Evolutionary conservation across 2,797 vertebrate genomes (phyloP).

Genomic region (Silurus aristotelis): DNA sequence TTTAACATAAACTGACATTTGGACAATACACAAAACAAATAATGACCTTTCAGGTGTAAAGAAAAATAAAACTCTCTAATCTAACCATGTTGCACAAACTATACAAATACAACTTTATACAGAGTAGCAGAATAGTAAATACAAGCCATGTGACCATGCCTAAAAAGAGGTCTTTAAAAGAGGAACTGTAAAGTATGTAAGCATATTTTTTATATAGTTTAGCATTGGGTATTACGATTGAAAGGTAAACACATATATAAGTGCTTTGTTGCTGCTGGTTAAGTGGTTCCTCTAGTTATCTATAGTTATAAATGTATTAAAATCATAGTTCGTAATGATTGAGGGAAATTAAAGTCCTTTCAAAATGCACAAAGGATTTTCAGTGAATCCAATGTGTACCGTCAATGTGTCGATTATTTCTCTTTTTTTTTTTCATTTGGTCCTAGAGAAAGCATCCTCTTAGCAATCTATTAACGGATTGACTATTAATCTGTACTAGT

Average conservation of each 20-base stretch:
- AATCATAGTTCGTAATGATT: background rate
- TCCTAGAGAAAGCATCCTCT: background rate
- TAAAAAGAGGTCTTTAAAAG: background rate
- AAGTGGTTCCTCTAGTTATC: background rate
- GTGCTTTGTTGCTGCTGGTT: background rate
- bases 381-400: background rate
- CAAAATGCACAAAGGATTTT: background rate
- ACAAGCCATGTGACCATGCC: background rate
- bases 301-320: background rate
- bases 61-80: background rate
- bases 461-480: background rate
- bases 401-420: background rate
- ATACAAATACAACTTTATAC: background rate
- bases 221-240: conserved; percentile 3
- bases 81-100: background rate
- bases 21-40: conserved; percentile 4
- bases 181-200: background rate
- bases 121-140: background rate
- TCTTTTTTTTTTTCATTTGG: background rate
- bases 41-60: background rate
- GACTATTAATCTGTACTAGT: background rate
- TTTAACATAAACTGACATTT: background rate
- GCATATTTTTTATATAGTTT: background rate
- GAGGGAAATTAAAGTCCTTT: too few relatives aligned
- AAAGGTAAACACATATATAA: conserved; percentile 1